Evolutionary conservation across 2,113 vertebrate species (phyloP), one percentile per base, ranked within the genome.

Genomic region (Tychaedon coryphoeus): DNA sequence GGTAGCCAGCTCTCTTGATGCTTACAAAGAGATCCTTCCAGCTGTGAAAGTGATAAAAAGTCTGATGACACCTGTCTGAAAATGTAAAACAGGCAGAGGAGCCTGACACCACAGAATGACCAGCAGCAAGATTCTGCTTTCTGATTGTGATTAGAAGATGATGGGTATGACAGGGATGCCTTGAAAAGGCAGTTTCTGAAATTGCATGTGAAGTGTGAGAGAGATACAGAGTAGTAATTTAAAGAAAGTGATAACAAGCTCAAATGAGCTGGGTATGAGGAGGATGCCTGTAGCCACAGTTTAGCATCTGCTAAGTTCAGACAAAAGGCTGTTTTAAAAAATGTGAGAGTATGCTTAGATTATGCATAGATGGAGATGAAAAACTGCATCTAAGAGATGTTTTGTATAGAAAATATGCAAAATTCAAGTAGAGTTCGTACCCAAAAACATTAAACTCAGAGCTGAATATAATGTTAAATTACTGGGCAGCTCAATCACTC

Each of bases 101-200:
- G 77, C 48, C 48, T 71, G 51, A 72, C 36, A 75, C 20, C n/a
- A 12, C 28, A 66, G 64, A 73, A n/a, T n/a, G 34, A 86, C 64
- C 54, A 60, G 53, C 62, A 15, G 70, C 61, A 81, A 91, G 40
- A 75, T 62, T 58, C 42, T 56, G 11, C 53, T 81, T 78, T 84
- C 29, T 8, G 2, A 10, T 31, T 56, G 40, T n/a, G 61, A 64
- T 78, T 56, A 71, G 36, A 62, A 83, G 58, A 78, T 85, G 93
- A 81, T 60, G 51, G 13, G 57, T 74, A 73, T 84, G 57, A 94
- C 73, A 89, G 20, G 9, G n/a, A 70, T 60, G 62, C 45, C 71
- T 92, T 83, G 78, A 90, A 94, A 90, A 93, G 67, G 34, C 85
- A 65, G 53, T n/a, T 92, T 92, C 67, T 91, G 79, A 88, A 91